Evolutionary conservation across 2,797 vertebrate species (phyloP), one percentile per base, ranked within the genome.

Genomic region (Cryptoblepharus egeriae): DNA sequence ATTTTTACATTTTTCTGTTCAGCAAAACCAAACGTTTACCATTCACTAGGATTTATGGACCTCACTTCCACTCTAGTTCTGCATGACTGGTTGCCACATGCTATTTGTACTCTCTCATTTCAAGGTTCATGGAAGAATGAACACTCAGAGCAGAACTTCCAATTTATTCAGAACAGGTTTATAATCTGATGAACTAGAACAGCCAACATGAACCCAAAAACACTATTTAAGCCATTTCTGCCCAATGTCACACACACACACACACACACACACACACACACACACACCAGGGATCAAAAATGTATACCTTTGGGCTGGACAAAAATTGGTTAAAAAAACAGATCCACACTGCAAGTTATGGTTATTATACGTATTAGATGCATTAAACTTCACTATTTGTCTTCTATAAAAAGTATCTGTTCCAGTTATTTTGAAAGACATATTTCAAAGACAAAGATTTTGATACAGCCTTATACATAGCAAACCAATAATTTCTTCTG

Each of bases 81-180:
- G 60, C 26, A 89, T 79, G 5, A 85, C 13, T 82, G 22, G 8
- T 35, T 15, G 1, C 60, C 16, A 89, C 83, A 85, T 87, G 63
- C 58, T 83, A 70, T 63, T 55, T 4, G 69, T 61, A 55, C 18
- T 69, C 42, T 75, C 20, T 13, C 22, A 39, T 57, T 82, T 78
- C 39, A 81, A 0, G 2, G 57, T 79, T 75, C 39, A 22, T 9
- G 85, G 87, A 85, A 26, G n/a, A 79, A 39, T 16, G 80, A 26
- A 85, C 15, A 75, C 18, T 71, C 78, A 0, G n/a, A 16, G 55
- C 2, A 65, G 83, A 85, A 86, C 57, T 58, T 79, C 45, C 58
- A 82, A 75, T 32, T 26, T 83, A 58, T 72, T n/a, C 75, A 42
- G n/a, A 67, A 35, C 28, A 32, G 71, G 49, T 11, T 55, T 52